Evolutionary conservation across 1,140 invertebrate genomes (phyloP), one percentile per base, ranked within the genome.

Genomic region (Drosophila chauvacae): DNA sequence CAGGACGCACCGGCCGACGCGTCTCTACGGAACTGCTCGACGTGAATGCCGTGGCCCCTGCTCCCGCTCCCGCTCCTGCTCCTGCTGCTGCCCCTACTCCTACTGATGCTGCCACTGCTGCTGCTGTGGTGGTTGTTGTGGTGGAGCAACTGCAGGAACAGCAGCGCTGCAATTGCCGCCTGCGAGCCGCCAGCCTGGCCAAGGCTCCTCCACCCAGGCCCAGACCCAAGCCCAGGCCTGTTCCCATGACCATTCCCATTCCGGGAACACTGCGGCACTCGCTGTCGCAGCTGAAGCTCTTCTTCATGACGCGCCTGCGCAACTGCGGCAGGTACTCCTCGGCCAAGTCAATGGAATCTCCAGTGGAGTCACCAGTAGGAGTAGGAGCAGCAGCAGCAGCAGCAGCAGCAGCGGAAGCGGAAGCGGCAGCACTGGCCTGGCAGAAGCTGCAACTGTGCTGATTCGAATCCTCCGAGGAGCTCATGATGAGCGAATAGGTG

Each of bases 1-100:
- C 93, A 81, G 93, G 94, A 93, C 93, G 93, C 81, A 92, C 42
- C 60, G 68, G 68, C 35, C 86, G 85, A 80, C 91, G 84, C 92
- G 93, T 90, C 76, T 91, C 80, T 75, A 73, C 45, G 70, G 85
- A 85, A 65, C 85, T 91, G 78, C 93, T 92, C 77, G 93, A 93
- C 71, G 93, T 93, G 57, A 90, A 90, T 50, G 68, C 47, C 37
- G 68, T 60, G 18, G 65, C 57, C 18, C 37, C 66, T 44, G 55
- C 16, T 37, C 39, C 57, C 77, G 91, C 77, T 55, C 33, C 57
- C 77, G 91, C 72, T 57, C 63, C 60, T 10, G 45, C 59, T 16
- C 13, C 50, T n/a, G 91, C 72, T 55, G 60, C 60, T 10, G 42
- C 59, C 14, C 13, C 50, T n/a, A 28, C 16, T 7, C 35, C 26